Base-by-base conservation (phyloP, 53 echinoderm and acorn worm genomes). In the Henricia sp. region DNA sequence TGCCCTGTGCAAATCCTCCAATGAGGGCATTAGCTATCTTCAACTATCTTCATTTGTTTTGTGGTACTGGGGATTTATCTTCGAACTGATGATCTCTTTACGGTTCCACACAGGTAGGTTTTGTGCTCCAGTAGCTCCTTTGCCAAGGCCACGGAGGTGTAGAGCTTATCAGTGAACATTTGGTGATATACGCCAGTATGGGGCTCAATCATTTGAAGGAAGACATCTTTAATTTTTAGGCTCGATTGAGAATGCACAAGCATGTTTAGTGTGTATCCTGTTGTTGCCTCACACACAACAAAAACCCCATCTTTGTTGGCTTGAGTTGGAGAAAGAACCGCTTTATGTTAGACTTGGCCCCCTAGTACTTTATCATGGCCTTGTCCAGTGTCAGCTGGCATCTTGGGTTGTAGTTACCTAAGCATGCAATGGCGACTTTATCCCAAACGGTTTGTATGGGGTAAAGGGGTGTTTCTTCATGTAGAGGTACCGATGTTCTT, bases 1-100 rank as follows among this genome's bases (percentile, higher is more conserved):
- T 44, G n/a, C 85, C 85, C 48, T 72, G 62, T 17, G 85, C 59
- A 56, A 72, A 85, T 2, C 85, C 85, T 34, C 33, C 74, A 3
- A 85, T 74, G 23, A 85, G 64, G 6, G 50, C 59, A 6, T 26
- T 74, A 36, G 85, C 85, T 8, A 85, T 59, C 10, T 63, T 37
- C 41, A 85, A n/a, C n/a, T n/a, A n/a, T n/a, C n/a, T n/a, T n/a
- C n/a, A n/a, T n/a, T n/a, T n/a, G n/a, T n/a, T n/a, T n/a, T n/a
- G n/a, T n/a, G n/a, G n/a, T n/a, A n/a, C n/a, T n/a, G n/a, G n/a
- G n/a, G n/a, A n/a, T n/a, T n/a, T n/a, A 28, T 62, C 77, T 33
- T 62, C 62, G 2, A 62, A n/a, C n/a, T n/a, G n/a, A 60, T 21
- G 77, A 77, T 16, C 39, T 14, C 11, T 14, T 29, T 1, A 77